Percentiles rank a stretch among this genome's conserved stretches.
These are phyloP conservation scores for Agrypnia vestita DNA, from an alignment of 1,140 invertebrate species.

Conservation along the genomic window DNA sequence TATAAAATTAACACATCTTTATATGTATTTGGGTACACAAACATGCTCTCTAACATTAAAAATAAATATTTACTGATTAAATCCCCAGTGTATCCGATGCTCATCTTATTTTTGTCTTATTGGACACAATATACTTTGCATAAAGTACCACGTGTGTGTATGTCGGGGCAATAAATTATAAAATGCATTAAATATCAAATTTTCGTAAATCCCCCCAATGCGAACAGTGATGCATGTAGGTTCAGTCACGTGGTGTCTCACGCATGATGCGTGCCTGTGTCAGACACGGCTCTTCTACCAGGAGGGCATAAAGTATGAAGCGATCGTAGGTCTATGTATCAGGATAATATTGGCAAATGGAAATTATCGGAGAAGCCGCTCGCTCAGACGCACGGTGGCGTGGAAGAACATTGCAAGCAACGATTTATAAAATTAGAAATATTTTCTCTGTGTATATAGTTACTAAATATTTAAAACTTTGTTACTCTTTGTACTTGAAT, in stretches of 20 bases:
- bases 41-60: too few relatives aligned
- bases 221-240: slow-evolving; percentile 11
- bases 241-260: not conserved
- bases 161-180: slow-evolving; percentile 23
- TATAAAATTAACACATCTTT: too few relatives aligned
- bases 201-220: not conserved
- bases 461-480: too few relatives aligned
- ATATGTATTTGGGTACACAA: too few relatives aligned
- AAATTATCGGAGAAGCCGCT: slow-evolving; percentile 33
- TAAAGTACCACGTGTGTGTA: slow-evolving; percentile 6
- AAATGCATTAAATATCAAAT: slow-evolving; percentile 22
- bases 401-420: too few relatives aligned
- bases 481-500: too few relatives aligned
- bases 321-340: slow-evolving; percentile 15
- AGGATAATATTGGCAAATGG: slow-evolving; percentile 57
- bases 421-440: too few relatives aligned
- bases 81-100: not conserved
- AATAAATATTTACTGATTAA: not conserved
- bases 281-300: slow-evolving; percentile 6
- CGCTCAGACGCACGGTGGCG: not conserved
- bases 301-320: not conserved
- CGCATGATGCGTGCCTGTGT: slow-evolving; percentile 23
- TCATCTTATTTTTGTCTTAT: slow-evolving; percentile 20
- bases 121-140: not conserved
- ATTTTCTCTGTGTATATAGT: too few relatives aligned